Evolutionary conservation across 2,797 vertebrate genomes (phyloP), one percentile per base, ranked within the genome.

Genomic region (Apodemus agrarius): DNA sequence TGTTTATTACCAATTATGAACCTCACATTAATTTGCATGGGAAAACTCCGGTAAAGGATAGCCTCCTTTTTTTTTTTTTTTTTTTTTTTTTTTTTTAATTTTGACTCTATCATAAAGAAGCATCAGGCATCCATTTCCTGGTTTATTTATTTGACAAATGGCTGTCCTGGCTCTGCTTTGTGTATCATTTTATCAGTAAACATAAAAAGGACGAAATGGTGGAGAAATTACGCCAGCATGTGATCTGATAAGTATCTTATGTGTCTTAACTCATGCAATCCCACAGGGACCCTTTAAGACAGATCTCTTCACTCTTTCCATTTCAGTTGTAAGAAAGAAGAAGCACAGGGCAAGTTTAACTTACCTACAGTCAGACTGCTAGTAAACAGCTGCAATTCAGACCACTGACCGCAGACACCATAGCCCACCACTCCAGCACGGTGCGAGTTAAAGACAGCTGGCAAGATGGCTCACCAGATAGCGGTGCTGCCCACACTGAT

Each of bases 31-130:
- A 87, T 78, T 81, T 88, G 31, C 57, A 1, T 80, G 46, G 12
- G n/a, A 88, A 93, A 95, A 21, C 16, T 90, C 16, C 14, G 16
- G 11, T 17, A 5, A 74, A 92, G 29, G 63, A 49, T 16, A 29
- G 52, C 11, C 52, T 80, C 29, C 19, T 4, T 22, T 52, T 67
- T 49, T 49, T 49, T 52, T 52, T 52, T 52, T 52, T 76, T 65
- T 57, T 52, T 52, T 52, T 52, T 52, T 76, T 65, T 52, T 52
- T 52, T 52, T 52, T 76, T 65, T 57, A 92, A 63, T 81, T 89
- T 79, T 54, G 52, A 94, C 80, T 84, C 57, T 72, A 65, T 43
- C 89, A 83, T 69, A 89, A 93, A 93, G 26, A 96, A 79, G 14
- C 7, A 37, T 52, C 24, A 9, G 10, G n/a, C 4, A 19, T 34